A percentile compares a stretch with the other conserved stretches of the same genome.
Conservation (phyloP, 2,888 invertebrate genomes). For the Hipparchia semele region DNA sequence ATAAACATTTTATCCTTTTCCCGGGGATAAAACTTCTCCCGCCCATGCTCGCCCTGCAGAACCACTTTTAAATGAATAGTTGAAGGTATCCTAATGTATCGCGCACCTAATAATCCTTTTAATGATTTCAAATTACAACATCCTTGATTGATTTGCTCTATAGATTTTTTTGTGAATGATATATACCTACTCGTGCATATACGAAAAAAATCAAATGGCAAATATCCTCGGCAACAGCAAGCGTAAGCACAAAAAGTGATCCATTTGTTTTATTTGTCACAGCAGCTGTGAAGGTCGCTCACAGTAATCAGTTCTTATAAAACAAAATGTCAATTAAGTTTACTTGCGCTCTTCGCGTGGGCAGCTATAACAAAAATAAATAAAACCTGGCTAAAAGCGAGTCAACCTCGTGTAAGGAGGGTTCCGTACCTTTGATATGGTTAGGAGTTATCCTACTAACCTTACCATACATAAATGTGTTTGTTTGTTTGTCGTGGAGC, state of each 20-base stretch:
- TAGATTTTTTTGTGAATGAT: conserved; percentile 15
- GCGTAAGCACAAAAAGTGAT: conserved; percentile 17
- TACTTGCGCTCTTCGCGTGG: conserved; percentile 8
- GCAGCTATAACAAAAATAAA: conserved; percentile 10
- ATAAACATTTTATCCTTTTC: no score
- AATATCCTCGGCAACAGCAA: no score
- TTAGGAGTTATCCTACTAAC: no score
- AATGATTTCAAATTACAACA: conserved; percentile 9
- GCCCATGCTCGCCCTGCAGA: no score
- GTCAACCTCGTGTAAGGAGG: no score
- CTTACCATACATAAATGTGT: no score
- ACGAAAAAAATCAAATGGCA: no score
- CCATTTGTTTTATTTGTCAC: conserved; percentile 27
- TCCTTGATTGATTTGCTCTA: conserved; percentile 16
- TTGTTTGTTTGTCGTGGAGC: no score
- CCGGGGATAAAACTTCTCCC: no score
- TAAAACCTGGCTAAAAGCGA: neutral
- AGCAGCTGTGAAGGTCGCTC: conserved; percentile 23
- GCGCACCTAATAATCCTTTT: neutral
- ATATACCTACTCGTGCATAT: neutral
- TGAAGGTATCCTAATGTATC: neutral
- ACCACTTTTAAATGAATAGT: no score
- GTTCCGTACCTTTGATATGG: no score
- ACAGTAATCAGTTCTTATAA: conserved; percentile 25
- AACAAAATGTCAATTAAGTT: conserved; percentile 32